phyloP scores from a whole-genome alignment of 2,113 vertebrate genomes.

The Phyllopteryx taeniolatus region DNA sequence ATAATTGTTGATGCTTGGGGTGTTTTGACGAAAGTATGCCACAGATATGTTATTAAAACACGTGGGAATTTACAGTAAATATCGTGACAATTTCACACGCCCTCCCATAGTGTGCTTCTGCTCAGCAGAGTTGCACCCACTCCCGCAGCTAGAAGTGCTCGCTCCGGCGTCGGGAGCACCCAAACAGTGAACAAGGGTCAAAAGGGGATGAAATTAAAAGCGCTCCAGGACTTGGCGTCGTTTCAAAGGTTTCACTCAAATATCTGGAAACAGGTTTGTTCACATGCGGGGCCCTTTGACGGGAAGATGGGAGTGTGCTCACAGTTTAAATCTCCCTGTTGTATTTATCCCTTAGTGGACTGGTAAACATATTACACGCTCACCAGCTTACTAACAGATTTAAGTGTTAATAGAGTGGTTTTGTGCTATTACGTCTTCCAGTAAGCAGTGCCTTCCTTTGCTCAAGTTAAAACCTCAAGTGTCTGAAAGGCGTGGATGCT shows the following conservation, averaged over 20 bases:
- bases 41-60: not conserved
- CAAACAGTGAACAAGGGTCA: not conserved
- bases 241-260: constrained; percentile 43
- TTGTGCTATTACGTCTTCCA: too few species aligned
- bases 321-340: not conserved
- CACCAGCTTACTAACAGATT: not conserved
- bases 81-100: too few species aligned
- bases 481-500: too few species aligned
- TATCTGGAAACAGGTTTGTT: constrained; percentile 59
- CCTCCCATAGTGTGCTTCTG: too few species aligned
- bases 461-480: not conserved
- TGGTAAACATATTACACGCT: not conserved
- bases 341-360: not conserved
- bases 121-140: too few species aligned
- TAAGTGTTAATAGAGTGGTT: too few species aligned
- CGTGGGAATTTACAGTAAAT: too few species aligned
- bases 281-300: constrained; percentile 33
- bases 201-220: constrained; percentile 14
- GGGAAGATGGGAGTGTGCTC: not conserved
- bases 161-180: not conserved
- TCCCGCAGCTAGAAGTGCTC: too few species aligned
- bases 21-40: too few species aligned
- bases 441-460: not conserved
- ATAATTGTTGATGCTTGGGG: too few species aligned
- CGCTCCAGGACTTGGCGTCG: constrained; percentile 17